A percentile compares a stretch with the other conserved stretches of the same genome.
phyloP scores from a whole-genome alignment of 1,140 invertebrate species.

The Cotesia vestalis region DNA sequence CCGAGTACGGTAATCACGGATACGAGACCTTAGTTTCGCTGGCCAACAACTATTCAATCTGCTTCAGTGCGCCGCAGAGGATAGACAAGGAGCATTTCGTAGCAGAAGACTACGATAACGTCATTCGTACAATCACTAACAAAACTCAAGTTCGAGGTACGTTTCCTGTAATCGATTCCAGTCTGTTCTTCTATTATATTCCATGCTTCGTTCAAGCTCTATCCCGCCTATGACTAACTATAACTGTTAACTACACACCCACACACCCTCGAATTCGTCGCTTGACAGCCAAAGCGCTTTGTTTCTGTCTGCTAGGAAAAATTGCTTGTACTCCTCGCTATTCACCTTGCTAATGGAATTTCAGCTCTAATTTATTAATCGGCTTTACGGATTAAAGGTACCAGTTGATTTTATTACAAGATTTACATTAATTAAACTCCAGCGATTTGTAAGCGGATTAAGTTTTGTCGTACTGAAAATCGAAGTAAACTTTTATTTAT shows the following conservation, averaged over 20 bases:
- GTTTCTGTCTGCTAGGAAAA: constrained; percentile 17
- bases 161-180: constrained; percentile 31
- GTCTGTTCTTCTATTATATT: not conserved
- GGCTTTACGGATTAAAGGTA: constrained; percentile 1
- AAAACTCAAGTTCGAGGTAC: constrained; percentile 56
- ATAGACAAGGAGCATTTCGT: constrained; percentile 62
- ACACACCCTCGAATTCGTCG: constrained; percentile 9
- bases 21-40: constrained; percentile 66
- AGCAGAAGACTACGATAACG: constrained; percentile 62
- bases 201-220: not conserved
- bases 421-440: not conserved
- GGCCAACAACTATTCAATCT: constrained; percentile 65
- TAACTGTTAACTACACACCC: no score
- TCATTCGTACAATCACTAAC: constrained; percentile 58
- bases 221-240: not conserved
- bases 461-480: not conserved
- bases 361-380: not conserved
- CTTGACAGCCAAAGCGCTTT: constrained; percentile 15
- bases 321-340: not conserved
- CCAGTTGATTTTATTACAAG: no score
- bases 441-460: constrained; percentile 6
- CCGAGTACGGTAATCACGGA: constrained; percentile 67
- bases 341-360: constrained; percentile 16
- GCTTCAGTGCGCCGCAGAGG: constrained; percentile 64
- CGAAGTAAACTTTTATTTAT: not conserved